These are phyloP conservation scores for Corella eumyota DNA, from an alignment of 23 tunicate species.

Conservation along the genomic window DNA sequence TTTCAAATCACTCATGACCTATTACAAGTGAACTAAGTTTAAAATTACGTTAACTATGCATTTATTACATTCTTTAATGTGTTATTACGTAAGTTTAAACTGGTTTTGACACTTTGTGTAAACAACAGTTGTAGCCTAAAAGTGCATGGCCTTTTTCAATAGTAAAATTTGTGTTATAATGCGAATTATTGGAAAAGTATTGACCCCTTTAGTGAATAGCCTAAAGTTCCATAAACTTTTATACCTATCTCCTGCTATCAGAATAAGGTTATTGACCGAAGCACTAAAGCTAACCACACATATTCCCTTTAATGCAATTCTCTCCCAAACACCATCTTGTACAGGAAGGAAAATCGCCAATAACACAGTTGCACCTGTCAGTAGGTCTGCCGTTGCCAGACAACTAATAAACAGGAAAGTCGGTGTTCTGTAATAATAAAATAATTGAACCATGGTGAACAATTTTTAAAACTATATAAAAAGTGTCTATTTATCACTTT, in stretches of 20 bases:
- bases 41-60: too few relatives aligned
- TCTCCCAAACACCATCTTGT: constrained; percentile 12
- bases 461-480: background rate
- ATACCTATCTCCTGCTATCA: constrained; percentile 41
- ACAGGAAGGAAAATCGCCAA: constrained; percentile 17
- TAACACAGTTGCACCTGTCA: constrained; percentile 27
- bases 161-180: too few relatives aligned
- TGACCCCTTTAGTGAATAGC: too few relatives aligned
- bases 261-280: constrained; percentile 33
- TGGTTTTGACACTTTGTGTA: too few relatives aligned
- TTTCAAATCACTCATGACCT: too few relatives aligned
- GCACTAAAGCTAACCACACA: constrained; percentile 35
- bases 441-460: background rate
- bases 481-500: background rate
- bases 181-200: too few relatives aligned
- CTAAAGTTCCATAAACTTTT: too few relatives aligned
- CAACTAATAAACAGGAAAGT: constrained; percentile 32
- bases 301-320: constrained; percentile 17
- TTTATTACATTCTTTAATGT: too few relatives aligned
- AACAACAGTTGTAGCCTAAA: too few relatives aligned
- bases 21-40: too few relatives aligned
- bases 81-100: too few relatives aligned
- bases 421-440: constrained; percentile 21
- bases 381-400: constrained; percentile 26
- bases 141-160: too few relatives aligned